Evolutionary conservation across 2,888 invertebrate species (phyloP), one percentile per base, ranked within the genome.

Genomic region (Andrena trimmerana): DNA sequence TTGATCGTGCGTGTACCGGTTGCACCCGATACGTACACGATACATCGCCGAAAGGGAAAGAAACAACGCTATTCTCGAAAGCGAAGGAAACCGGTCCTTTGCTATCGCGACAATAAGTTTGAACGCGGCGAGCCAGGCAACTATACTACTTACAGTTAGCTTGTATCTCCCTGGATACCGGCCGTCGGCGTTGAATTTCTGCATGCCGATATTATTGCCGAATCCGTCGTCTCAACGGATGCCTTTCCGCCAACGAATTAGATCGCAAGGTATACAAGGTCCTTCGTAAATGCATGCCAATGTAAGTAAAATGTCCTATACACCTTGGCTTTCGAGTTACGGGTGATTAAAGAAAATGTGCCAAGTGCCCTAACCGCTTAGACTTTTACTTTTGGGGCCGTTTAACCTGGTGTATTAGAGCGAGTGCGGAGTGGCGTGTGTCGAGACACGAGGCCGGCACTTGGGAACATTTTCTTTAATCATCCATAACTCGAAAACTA

Each of bases 81-180:
- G 13, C 29, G 5, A 24, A 54, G 59, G 60, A 67, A 27, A 42
- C 33, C 13, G 59, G 16, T 76, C 66, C 27, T 48, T 10, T 16
- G 8, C 33, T 10, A 63, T 6, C 50, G 66, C 67, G 78, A 78
- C 78, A 72, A 81, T 67, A 81, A 78, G 71, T 52, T 62, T 8
- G 0, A 2, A 36, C 42, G 36, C 60, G 54, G 63, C 67, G 42
- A 33, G 31, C 24, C 10, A n/a, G 50, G 16, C 3, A 31, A 31
- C 29, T 5, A 62, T 50, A 27, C 36, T 65, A 42, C 42, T 42
- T 42, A 42, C 42, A 5, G 42, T 42, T 42, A 52, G 20, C 59
- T 27, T 27, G 27, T 63, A 52, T 66, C 24, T 76, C 13, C 16
- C 42, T 60, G 27, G 20, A 60, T 68, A 50, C 31, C 59, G 60